These are phyloP conservation scores for Nebria ingens DNA, from an alignment of 1,140 invertebrate genomes.

Conservation along the genomic window DNA sequence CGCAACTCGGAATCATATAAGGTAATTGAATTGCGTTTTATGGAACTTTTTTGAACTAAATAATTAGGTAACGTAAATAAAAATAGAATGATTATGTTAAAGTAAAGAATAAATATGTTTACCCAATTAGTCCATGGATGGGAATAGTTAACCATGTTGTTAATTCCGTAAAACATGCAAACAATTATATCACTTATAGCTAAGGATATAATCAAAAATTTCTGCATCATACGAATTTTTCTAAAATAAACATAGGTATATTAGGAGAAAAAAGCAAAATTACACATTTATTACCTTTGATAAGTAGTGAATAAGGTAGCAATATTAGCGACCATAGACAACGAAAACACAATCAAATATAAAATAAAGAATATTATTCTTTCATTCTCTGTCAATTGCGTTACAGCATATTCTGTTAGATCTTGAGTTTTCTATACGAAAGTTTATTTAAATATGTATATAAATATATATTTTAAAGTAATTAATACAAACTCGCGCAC, in stretches of 20 bases:
- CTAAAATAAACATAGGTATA: constrained; percentile 18
- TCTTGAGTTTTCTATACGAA: not conserved
- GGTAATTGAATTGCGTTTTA: no score
- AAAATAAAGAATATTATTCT: not conserved
- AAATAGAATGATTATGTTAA: constrained; percentile 7
- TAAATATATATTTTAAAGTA: not conserved
- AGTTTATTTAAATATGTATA: not conserved
- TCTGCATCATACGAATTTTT: constrained; percentile 29
- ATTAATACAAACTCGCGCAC: not conserved
- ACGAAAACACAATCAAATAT: not conserved
- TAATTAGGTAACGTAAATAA: no score
- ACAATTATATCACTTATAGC: constrained; percentile 36
- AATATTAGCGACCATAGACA: constrained; percentile 1
- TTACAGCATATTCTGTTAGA: not conserved
- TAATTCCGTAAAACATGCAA: constrained; percentile 25
- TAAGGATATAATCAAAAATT: constrained; percentile 35
- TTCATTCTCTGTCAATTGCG: not conserved
- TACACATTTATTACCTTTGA: not conserved
- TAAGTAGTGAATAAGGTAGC: not conserved
- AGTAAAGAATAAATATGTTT: constrained; percentile 15
- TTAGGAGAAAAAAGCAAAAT: not conserved
- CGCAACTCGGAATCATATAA: no score
- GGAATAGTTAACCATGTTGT: constrained; percentile 26
- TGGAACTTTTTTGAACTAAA: no score
- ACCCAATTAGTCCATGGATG: constrained; percentile 26